phyloP scores from a whole-genome alignment of 1,140 invertebrate genomes.

The Matsumurasca onukii region DNA sequence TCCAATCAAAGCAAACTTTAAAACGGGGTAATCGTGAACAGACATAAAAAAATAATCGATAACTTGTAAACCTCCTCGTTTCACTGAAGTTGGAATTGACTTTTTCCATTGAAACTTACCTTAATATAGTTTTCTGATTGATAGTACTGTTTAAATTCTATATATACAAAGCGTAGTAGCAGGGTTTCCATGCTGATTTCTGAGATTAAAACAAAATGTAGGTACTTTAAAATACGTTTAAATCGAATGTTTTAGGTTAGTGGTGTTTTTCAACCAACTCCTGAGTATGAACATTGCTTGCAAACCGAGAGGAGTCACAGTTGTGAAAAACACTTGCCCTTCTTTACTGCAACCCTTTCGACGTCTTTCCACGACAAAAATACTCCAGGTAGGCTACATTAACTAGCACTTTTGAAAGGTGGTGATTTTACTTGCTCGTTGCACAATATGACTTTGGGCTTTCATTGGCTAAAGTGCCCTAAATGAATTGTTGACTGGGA shows the following conservation, averaged over 20 bases:
- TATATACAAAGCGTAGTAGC: background rate
- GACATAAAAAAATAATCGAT: too few relatives aligned
- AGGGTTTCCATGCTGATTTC: background rate
- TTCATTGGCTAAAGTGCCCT: background rate
- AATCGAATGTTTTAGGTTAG: conserved; percentile 35
- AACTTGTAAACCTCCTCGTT: too few relatives aligned
- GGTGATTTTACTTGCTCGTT: background rate
- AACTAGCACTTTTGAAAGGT: background rate
- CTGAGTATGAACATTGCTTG: conserved; percentile 30
- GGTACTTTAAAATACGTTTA: background rate
- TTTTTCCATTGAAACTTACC: background rate
- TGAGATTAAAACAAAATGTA: background rate
- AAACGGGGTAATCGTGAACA: too few relatives aligned
- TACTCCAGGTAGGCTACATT: conserved; percentile 41
- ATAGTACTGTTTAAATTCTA: background rate
- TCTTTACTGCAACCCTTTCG: conserved; percentile 39
- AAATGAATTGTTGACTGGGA: background rate
- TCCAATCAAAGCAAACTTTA: too few relatives aligned
- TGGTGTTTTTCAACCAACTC: conserved; percentile 39
- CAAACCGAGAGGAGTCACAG: conserved; percentile 34
- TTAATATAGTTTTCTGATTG: background rate
- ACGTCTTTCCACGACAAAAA: conserved; percentile 41
- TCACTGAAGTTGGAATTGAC: too few relatives aligned
- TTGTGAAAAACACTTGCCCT: conserved; percentile 42
- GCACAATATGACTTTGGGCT: background rate